Conservation (phyloP, 1,140 invertebrate species). For the Limonius californicus region DNA sequence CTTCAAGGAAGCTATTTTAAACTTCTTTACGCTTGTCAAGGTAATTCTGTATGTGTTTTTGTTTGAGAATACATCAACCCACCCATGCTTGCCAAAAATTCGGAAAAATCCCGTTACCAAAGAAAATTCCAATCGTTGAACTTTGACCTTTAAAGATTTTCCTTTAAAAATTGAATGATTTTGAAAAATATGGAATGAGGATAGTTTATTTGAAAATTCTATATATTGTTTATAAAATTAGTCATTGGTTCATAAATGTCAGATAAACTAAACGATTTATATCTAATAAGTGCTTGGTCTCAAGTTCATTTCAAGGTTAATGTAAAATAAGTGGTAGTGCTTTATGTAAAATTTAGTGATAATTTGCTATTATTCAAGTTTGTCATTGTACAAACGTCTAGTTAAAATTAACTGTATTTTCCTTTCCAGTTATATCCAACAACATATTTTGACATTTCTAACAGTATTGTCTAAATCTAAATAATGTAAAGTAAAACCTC, state of each 20-base stretch:
- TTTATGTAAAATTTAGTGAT: background rate
- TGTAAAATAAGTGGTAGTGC: constrained; percentile 27
- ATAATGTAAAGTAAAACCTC: too few relatives aligned
- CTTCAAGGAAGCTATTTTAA: constrained; percentile 31
- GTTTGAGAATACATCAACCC: background rate
- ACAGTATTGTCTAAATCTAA: too few relatives aligned
- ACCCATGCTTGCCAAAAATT: background rate
- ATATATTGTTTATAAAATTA: background rate
- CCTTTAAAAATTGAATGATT: too few relatives aligned
- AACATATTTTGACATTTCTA: too few relatives aligned
- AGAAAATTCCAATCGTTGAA: constrained; percentile 26
- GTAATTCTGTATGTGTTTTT: constrained; percentile 24
- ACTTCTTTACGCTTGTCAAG: constrained; percentile 25
- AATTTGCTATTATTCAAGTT: background rate
- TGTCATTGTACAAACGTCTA: background rate
- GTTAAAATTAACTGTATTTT: background rate
- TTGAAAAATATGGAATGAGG: too few relatives aligned
- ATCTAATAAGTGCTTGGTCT: constrained; percentile 29
- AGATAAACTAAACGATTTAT: constrained; percentile 3
- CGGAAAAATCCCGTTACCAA: background rate
- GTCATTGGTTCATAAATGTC: background rate
- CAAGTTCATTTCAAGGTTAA: constrained; percentile 46
- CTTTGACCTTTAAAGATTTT: constrained; percentile 41
- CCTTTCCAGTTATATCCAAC: too few relatives aligned
- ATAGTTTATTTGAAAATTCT: too few relatives aligned